phyloP scores from a whole-genome alignment of 1,140 invertebrate genomes.

The Aphelenchoides fujianensis region DNA sequence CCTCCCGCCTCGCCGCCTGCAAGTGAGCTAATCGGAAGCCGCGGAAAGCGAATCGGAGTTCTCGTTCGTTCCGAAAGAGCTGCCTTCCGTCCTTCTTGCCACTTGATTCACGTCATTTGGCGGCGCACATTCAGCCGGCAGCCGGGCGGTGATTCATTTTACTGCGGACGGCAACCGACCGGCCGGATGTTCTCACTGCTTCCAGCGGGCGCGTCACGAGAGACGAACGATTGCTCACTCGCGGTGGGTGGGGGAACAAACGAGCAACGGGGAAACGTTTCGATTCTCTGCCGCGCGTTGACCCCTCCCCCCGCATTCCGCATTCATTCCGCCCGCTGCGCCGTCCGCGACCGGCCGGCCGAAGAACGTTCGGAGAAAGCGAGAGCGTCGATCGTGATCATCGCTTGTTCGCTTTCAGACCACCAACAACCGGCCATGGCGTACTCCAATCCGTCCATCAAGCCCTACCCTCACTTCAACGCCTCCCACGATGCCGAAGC shows the following conservation, averaged over 20 bases:
- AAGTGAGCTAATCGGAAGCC: not conserved
- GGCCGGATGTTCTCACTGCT: not conserved
- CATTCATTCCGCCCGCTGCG: not conserved
- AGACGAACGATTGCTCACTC: too few species aligned
- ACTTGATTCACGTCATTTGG: not conserved
- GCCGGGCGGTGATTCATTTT: not conserved
- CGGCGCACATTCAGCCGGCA: not conserved
- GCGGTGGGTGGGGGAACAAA: too few species aligned
- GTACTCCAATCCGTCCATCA: slow-evolving; percentile 65
- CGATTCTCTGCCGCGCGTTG: too few species aligned
- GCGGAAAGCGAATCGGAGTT: too few species aligned
- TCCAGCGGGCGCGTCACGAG: not conserved
- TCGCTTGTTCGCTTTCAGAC: not conserved
- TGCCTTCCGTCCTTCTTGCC: too few species aligned
- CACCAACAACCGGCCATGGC: not conserved
- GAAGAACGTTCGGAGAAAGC: not conserved
- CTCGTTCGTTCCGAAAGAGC: too few species aligned
- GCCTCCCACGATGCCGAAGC: slow-evolving; percentile 80
- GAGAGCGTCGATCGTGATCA: not conserved
- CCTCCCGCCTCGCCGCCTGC: not conserved
- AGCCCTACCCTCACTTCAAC: slow-evolving; percentile 79
- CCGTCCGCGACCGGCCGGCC: not conserved
- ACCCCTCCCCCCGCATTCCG: too few species aligned
- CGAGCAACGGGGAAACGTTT: not conserved
- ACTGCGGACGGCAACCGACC: not conserved